Evolutionary conservation across 2,888 invertebrate genomes (phyloP).

Genomic region (Sphaerophoria taeniata): DNA sequence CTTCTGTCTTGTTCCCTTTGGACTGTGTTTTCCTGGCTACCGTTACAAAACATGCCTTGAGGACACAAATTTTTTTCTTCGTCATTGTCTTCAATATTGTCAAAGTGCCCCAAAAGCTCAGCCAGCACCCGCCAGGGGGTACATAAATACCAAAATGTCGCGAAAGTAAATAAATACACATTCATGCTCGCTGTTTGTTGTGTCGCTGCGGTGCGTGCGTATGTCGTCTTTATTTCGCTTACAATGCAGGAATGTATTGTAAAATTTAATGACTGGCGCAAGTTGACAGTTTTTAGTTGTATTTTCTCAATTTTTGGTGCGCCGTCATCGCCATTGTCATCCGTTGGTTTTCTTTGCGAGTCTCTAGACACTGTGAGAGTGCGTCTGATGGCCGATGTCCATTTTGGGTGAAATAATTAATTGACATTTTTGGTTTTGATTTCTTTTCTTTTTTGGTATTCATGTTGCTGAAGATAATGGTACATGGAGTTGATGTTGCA

Average conservation of each 20-base stretch:
- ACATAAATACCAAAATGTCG: conserved; percentile 56
- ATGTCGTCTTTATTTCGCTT: neutral
- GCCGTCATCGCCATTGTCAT: conserved; percentile 2
- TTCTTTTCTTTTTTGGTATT: conserved; percentile 31
- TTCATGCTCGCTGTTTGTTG: conserved; percentile 11
- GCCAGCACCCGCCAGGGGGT: conserved; percentile 51
- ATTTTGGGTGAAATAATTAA: conserved; percentile 71
- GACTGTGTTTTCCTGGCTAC: conserved; percentile 13
- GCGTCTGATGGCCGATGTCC: conserved; percentile 56
- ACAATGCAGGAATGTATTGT: conserved; percentile 69
- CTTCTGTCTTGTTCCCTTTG: neutral
- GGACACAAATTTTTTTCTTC: conserved; percentile 36
- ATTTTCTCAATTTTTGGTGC: conserved; percentile 21
- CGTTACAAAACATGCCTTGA: conserved; percentile 14
- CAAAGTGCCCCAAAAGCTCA: neutral
- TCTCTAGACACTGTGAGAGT: conserved; percentile 3
- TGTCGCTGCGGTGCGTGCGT: conserved; percentile 29
- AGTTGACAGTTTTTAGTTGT: conserved; percentile 71
- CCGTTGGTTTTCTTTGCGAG: neutral
- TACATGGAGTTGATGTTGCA: conserved; percentile 49
- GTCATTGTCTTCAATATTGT: neutral
- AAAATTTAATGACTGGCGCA: conserved; percentile 72
- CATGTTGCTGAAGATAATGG: conserved; percentile 40
- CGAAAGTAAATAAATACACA: conserved; percentile 52
- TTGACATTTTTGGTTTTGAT: conserved; percentile 72